A percentile compares a stretch with the other conserved stretches of the same genome.
phyloP scores from a whole-genome alignment of 2,888 invertebrate genomes.

The Arenicola marina region DNA sequence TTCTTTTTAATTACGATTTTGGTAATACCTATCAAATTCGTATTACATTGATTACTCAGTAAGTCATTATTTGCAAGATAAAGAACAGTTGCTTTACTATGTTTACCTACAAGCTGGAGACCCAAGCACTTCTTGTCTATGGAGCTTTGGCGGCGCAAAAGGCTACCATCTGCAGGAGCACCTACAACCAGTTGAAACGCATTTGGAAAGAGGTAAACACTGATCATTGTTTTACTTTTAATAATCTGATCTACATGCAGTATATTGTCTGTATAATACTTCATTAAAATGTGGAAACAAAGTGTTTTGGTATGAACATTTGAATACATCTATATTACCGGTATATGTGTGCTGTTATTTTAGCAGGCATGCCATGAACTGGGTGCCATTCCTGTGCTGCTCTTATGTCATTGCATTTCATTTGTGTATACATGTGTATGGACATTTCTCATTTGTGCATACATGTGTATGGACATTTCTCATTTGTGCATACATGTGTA shows the following conservation, averaged over 20 bases:
- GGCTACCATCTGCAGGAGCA: conserved; percentile 36
- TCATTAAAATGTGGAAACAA: too few relatives aligned
- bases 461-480: too few relatives aligned
- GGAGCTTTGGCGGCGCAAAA: conserved; percentile 43
- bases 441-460: too few relatives aligned
- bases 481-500: too few relatives aligned
- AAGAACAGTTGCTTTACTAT: not conserved
- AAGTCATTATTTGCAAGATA: not conserved
- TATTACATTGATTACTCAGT: not conserved
- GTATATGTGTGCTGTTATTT: not conserved
- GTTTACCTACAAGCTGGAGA: conserved; percentile 37
- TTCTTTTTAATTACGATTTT: not conserved
- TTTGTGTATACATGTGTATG: too few relatives aligned
- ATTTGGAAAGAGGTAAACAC: conserved; percentile 46
- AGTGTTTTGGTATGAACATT: too few relatives aligned
- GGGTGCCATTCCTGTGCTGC: too few relatives aligned
- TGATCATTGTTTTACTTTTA: not conserved
- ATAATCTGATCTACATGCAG: too few relatives aligned
- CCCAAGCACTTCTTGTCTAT: conserved; percentile 48
- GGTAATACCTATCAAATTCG: not conserved
- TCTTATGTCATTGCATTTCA: too few relatives aligned
- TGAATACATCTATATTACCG: not conserved
- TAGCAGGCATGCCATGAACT: not conserved
- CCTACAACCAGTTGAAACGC: conserved; percentile 42
- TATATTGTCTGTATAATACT: too few relatives aligned